phyloP scores from a whole-genome alignment of 2,113 vertebrate genomes.

The Tachysurus fulvidraco region DNA sequence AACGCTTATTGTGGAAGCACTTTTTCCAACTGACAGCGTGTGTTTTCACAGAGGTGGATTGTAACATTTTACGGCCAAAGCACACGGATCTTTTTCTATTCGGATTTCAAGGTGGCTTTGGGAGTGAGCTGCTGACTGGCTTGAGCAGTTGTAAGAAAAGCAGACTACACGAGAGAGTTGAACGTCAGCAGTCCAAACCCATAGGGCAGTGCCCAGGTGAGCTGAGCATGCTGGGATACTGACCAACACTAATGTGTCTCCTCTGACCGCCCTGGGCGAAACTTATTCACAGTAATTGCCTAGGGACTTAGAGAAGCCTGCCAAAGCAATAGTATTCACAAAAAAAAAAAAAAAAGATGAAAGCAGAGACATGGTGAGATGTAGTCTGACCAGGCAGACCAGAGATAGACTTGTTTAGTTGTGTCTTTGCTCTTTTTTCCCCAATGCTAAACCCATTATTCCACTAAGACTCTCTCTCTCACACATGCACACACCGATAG shows the following conservation, averaged over 20 bases:
- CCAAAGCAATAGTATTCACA: neutral
- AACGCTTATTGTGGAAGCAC: neutral
- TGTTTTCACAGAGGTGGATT: neutral
- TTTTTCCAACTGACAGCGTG: neutral
- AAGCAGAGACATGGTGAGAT: conserved; percentile 32
- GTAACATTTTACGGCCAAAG: conserved; percentile 8
- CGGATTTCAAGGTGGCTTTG: conserved; percentile 29
- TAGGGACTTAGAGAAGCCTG: neutral
- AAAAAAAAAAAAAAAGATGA: conserved; percentile 2
- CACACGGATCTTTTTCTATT: conserved; percentile 25
- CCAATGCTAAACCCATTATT: conserved; percentile 49
- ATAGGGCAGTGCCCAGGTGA: conserved; percentile 49
- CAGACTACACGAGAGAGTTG: conserved; percentile 17
- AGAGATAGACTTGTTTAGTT: conserved; percentile 28
- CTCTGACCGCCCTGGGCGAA: conserved; percentile 51
- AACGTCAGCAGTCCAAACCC: conserved; percentile 29
- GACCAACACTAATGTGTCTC: conserved; percentile 56
- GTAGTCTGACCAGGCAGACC: conserved; percentile 26
- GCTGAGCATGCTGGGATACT: conserved; percentile 55
- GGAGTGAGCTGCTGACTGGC: conserved; percentile 48
- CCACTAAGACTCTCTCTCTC: conserved; percentile 32
- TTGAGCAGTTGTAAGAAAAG: conserved; percentile 26
- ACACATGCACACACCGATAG: conserved; percentile 54
- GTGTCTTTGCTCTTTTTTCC: conserved; percentile 39
- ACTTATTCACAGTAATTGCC: conserved; percentile 49